Conservation (phyloP, 2,888 invertebrate species). For the Metallyticus violacea region DNA sequence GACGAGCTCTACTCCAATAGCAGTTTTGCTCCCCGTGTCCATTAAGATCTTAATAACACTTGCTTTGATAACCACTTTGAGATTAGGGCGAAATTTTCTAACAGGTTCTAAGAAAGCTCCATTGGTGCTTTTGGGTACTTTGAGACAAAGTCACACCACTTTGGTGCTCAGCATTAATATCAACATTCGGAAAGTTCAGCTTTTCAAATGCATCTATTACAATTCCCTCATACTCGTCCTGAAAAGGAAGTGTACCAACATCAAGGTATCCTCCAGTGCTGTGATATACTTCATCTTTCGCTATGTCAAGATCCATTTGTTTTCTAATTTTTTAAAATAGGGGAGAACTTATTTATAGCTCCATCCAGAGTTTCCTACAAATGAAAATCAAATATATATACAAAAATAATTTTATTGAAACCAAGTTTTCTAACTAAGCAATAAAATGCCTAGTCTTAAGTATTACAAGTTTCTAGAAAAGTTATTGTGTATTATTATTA, state of each 20-base stretch:
- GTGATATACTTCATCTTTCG: neutral
- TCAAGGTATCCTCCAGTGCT: neutral
- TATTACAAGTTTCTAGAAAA: too few relatives aligned
- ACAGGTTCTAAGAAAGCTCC: neutral
- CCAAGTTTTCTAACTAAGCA: too few relatives aligned
- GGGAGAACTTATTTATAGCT: neutral
- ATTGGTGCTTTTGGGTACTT: neutral
- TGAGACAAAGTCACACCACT: neutral
- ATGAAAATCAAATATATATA: neutral
- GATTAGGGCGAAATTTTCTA: neutral
- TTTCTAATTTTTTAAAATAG: conserved; percentile 1
- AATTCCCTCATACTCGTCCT: neutral
- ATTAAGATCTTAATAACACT: neutral
- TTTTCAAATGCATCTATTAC: neutral
- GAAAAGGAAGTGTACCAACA: neutral
- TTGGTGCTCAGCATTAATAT: neutral
- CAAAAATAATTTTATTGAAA: too few relatives aligned
- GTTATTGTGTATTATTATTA: too few relatives aligned
- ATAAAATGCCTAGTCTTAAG: too few relatives aligned
- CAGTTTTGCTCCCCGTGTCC: neutral
- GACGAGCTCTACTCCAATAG: neutral
- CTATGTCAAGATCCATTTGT: neutral
- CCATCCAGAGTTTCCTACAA: conserved; percentile 1
- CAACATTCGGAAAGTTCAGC: neutral
- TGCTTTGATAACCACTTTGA: neutral